Evolutionary conservation across 2,888 invertebrate genomes (phyloP), one percentile per base, ranked within the genome.

Genomic region (Rotaria socialis): DNA sequence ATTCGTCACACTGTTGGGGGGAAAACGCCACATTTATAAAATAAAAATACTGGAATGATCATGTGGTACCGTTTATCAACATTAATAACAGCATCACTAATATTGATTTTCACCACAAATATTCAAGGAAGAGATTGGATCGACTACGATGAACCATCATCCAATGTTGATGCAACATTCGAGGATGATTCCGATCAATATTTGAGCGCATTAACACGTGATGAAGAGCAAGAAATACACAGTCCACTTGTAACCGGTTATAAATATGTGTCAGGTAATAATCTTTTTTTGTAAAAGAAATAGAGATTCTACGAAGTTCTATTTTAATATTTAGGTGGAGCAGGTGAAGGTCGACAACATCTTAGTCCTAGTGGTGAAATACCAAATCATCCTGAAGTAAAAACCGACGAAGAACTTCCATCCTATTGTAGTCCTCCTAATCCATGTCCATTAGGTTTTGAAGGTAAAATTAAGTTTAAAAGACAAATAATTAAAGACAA

Each of bases 391-490:
- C 94, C 94, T 88, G 94, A 95, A 91, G 94, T 96, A 85, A 97
- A 97, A 92, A 94, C 95, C 8, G 97, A 98, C 90, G 95, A 95
- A 19, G 94, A 95, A 24, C 92, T 99, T 87, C 98, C 99, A 0
- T 97, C 98, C 35, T 99, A 99, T 92, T 99, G 99, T 91, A 97
- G 97, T 91, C 99, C 99, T 1, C 98, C 98, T 4, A 99, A 99
- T 91, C 99, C 99, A 0, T 99, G 99, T 90, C 99, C 98, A 3
- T 94, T 95, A 87, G 98, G 97, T 88, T 97, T 74, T 52, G 41
- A 43, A 58, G 85, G 86, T 80, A 80, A 47, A 47, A 35, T 35
- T 4, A 35, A 35, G 5, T 35, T 35, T 35, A 35, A 35, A 35
- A 35, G 35, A 35, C 35, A 35, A 35, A 35, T 35, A 35, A 35